phyloP scores from a whole-genome alignment of 2,888 invertebrate genomes.

The Taenaris catops region DNA sequence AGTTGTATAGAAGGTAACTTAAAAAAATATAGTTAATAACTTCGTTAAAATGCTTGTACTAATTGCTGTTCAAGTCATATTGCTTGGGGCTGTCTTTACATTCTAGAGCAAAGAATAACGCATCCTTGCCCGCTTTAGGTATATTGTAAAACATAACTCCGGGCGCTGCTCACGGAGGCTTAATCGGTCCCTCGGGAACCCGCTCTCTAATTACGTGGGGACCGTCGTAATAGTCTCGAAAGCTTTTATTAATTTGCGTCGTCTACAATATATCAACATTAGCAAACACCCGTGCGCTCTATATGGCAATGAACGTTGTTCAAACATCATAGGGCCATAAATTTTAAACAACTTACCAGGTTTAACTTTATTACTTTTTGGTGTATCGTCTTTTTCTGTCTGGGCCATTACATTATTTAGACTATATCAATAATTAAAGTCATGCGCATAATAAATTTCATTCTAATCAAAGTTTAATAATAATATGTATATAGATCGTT shows the following conservation, averaged over 20 bases:
- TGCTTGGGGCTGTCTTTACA: slow-evolving; percentile 22
- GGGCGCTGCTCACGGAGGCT: slow-evolving; percentile 19
- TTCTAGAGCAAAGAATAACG: slow-evolving; percentile 23
- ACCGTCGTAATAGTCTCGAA: slow-evolving; percentile 21
- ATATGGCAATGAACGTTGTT: slow-evolving; percentile 10
- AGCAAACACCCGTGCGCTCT: slow-evolving; percentile 15
- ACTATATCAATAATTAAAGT: too few relatives aligned
- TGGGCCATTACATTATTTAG: too few relatives aligned
- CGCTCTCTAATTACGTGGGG: slow-evolving; percentile 22
- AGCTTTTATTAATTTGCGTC: slow-evolving; percentile 23
- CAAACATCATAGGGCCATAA: slow-evolving; percentile 6
- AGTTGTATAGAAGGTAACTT: slow-evolving; percentile 34
- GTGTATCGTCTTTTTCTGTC: too few relatives aligned
- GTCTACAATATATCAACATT: slow-evolving; percentile 17
- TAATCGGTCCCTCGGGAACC: slow-evolving; percentile 24
- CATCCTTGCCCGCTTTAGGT: slow-evolving; percentile 21
- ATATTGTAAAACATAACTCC: slow-evolving; percentile 19
- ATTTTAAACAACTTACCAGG: too few relatives aligned
- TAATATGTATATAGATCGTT: too few relatives aligned
- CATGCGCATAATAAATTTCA: too few relatives aligned
- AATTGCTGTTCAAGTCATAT: slow-evolving; percentile 26
- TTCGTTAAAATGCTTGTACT: slow-evolving; percentile 27
- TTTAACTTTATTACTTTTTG: too few relatives aligned
- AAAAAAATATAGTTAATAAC: slow-evolving; percentile 39
- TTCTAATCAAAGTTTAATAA: too few relatives aligned